Evolutionary conservation across 2,113 vertebrate genomes (phyloP).

Genomic region (Tragelaphus imberbis): DNA sequence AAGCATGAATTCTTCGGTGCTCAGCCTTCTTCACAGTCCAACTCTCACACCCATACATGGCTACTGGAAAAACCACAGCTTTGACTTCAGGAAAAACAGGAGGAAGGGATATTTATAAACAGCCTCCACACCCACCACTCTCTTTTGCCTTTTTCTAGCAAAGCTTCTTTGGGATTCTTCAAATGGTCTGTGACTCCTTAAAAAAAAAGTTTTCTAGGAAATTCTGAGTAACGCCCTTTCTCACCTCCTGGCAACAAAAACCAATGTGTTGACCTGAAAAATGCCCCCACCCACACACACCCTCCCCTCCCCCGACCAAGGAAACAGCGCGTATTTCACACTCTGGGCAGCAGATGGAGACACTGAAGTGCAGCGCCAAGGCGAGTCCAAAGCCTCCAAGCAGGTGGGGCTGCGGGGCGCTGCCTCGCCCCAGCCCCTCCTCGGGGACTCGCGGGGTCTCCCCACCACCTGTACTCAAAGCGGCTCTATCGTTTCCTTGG

Average conservation of each 20-base stretch:
- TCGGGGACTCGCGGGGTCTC: rapidly evolving
- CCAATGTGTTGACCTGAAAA: neutral
- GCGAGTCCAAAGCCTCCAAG: neutral
- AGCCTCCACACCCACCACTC: neutral
- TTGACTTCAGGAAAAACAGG: neutral
- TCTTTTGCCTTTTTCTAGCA: neutral
- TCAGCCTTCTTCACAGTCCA: neutral
- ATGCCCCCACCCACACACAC: neutral
- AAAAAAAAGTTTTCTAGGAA: neutral
- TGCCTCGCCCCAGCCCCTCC: too few species aligned
- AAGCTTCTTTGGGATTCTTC: neutral
- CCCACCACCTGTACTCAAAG: neutral
- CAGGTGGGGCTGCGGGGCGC: neutral
- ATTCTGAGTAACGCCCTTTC: neutral
- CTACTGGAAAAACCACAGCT: neutral
- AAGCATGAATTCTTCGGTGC: rapidly evolving
- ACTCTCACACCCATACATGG: neutral
- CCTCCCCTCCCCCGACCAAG: neutral
- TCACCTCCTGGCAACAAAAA: neutral
- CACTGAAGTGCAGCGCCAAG: rapidly evolving
- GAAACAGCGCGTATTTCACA: neutral
- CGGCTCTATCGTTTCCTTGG: neutral
- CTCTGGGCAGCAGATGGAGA: neutral
- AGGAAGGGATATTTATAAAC: neutral
- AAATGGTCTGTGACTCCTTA: neutral